These are phyloP conservation scores for Trypoxylus dichotomus DNA, from an alignment of 1,140 invertebrate species.

Conservation along the genomic window DNA sequence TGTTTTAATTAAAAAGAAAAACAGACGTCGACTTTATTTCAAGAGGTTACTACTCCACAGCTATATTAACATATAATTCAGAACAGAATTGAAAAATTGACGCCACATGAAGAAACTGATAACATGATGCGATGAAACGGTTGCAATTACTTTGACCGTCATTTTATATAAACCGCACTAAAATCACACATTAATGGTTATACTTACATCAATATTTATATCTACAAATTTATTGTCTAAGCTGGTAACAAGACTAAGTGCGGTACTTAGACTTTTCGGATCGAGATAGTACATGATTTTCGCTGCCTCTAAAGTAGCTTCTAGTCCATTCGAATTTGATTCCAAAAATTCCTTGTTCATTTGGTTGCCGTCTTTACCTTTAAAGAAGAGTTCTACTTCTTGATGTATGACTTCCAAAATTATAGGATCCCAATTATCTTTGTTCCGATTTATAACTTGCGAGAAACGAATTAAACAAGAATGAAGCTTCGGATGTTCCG, in stretches of 20 bases:
- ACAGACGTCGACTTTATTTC: too few relatives aligned
- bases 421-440: conserved; percentile 58
- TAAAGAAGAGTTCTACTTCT: conserved; percentile 69
- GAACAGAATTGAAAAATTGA: too few relatives aligned
- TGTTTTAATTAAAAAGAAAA: too few relatives aligned
- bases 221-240: conserved; percentile 61
- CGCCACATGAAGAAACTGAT: too few relatives aligned
- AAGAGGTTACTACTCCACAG: too few relatives aligned
- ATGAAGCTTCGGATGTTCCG: conserved; percentile 78
- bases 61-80: too few relatives aligned
- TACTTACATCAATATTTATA: conserved; percentile 60
- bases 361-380: conserved; percentile 61
- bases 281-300: conserved; percentile 72
- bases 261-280: conserved; percentile 60
- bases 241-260: conserved; percentile 64
- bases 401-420: conserved; percentile 75
- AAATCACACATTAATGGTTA: conserved; percentile 33
- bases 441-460: conserved; percentile 57
- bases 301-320: conserved; percentile 71
- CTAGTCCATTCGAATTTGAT: conserved; percentile 64
- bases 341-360: conserved; percentile 74
- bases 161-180: too few relatives aligned
- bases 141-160: too few relatives aligned
- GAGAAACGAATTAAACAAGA: conserved; percentile 80
- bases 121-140: too few relatives aligned